Conservation (phyloP, 2,888 invertebrate species). For the Drosophila hamatofila region DNA sequence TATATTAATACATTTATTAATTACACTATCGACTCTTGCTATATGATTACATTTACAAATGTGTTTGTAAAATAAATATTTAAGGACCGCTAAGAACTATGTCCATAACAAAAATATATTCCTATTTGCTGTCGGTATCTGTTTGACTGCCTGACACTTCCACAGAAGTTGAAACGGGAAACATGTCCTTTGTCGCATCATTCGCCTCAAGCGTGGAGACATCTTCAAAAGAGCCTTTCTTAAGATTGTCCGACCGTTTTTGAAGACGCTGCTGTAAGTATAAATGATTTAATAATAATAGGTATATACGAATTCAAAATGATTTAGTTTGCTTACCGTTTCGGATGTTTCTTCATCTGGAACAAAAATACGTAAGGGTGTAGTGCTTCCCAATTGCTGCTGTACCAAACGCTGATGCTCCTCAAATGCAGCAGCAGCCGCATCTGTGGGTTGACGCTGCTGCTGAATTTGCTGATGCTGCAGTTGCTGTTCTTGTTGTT, state of each 20-base stretch:
- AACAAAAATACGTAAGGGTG: slow-evolving; percentile 86
- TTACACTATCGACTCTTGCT: slow-evolving; percentile 72
- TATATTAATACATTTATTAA: slow-evolving; percentile 63
- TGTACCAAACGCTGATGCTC: slow-evolving; percentile 83
- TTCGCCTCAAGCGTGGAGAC: slow-evolving; percentile 32
- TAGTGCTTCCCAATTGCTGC: slow-evolving; percentile 81
- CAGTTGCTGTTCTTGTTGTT: slow-evolving; percentile 34
- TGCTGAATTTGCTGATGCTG: slow-evolving; percentile 55
- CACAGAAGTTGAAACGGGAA: slow-evolving; percentile 81
- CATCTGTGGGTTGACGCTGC: slow-evolving; percentile 45
- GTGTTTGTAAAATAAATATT: slow-evolving; percentile 62
- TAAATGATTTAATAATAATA: background rate
- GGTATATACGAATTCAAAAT: background rate
- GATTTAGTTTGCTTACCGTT: slow-evolving; percentile 55
- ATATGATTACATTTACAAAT: slow-evolving; percentile 66
- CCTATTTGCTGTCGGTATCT: slow-evolving; percentile 56
- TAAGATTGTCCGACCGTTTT: slow-evolving; percentile 77
- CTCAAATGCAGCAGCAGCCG: slow-evolving; percentile 76
- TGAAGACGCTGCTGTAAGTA: slow-evolving; percentile 75
- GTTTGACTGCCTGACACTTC: slow-evolving; percentile 78
- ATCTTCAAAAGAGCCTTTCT: slow-evolving; percentile 73
- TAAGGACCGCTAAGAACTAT: slow-evolving; percentile 44
- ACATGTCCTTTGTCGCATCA: slow-evolving; percentile 66
- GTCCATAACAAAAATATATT: slow-evolving; percentile 48
- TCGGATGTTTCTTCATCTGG: slow-evolving; percentile 85